These are phyloP conservation scores for Tragulus kanchil DNA, from an alignment of 2,113 vertebrate species.

Conservation along the genomic window DNA sequence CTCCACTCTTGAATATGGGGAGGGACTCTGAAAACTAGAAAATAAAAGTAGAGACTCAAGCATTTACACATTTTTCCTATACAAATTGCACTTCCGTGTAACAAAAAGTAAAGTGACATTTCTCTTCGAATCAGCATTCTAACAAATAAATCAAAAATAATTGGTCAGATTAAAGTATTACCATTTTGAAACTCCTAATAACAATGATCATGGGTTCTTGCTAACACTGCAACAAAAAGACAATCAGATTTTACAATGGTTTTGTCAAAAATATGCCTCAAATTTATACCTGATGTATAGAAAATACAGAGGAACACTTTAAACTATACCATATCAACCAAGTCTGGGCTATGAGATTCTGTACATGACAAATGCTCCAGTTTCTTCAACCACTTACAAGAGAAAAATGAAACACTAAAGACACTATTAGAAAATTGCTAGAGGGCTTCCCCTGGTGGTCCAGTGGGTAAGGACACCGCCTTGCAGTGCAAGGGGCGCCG, in stretches of 20 bases:
- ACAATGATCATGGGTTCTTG: background rate
- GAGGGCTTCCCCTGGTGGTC: too few species aligned
- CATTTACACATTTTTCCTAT: background rate
- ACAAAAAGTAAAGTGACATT: background rate
- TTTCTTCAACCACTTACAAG: conserved; percentile 30
- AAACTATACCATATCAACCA: background rate
- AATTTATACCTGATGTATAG: background rate
- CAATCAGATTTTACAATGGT: background rate
- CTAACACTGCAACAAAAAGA: background rate
- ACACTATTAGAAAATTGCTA: too few species aligned
- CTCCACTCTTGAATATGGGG: background rate
- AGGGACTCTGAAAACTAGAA: background rate
- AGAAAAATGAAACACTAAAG: background rate
- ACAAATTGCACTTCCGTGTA: background rate
- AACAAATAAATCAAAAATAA: conserved; percentile 43
- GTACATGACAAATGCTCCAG: background rate
- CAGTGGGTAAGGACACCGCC: too few species aligned
- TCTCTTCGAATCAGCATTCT: background rate
- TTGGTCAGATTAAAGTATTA: background rate
- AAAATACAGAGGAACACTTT: background rate
- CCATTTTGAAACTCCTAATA: background rate
- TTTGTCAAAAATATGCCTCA: background rate
- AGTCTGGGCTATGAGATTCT: background rate
- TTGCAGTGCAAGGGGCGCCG: too few species aligned
- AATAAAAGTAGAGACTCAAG: background rate